phyloP scores from a whole-genome alignment of 1,140 invertebrate genomes.

The Octopus sinensis region DNA sequence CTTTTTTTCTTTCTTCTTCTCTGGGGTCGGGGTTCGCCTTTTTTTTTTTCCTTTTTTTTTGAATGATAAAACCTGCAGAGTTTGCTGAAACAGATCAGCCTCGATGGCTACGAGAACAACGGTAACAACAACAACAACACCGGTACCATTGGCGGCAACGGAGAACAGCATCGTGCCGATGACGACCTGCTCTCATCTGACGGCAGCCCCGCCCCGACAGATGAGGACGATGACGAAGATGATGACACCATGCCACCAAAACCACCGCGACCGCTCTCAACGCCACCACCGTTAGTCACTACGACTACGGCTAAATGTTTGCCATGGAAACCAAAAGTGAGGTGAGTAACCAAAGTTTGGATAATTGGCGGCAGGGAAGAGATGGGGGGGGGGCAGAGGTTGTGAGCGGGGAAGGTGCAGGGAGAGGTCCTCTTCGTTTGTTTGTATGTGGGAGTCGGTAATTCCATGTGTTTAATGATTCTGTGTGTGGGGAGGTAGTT shows the following conservation, averaged over 20 bases:
- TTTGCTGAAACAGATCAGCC: constrained; percentile 88
- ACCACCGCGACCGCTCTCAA: constrained; percentile 47
- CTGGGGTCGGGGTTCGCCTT: not conserved
- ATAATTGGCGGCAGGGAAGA: no score
- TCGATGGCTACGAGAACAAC: constrained; percentile 72
- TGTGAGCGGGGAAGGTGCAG: no score
- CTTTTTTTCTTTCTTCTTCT: constrained; percentile 10
- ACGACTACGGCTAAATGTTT: constrained; percentile 62
- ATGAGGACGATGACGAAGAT: constrained; percentile 23
- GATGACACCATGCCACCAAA: constrained; percentile 52
- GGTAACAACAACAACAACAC: constrained; percentile 34
- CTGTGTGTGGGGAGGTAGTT: no score
- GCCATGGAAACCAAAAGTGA: constrained; percentile 93
- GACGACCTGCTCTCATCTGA: constrained; percentile 33
- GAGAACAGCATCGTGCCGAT: constrained; percentile 23
- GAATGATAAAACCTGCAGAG: constrained; percentile 59
- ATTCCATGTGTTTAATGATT: not conserved
- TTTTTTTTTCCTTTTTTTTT: not conserved
- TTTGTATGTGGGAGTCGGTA: no score
- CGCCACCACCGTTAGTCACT: constrained; percentile 27
- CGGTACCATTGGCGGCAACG: constrained; percentile 17
- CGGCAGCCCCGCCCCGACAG: no score
- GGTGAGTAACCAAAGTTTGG: constrained; percentile 30
- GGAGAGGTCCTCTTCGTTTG: no score
- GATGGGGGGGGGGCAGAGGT: not conserved